These are phyloP conservation scores for Microplitis manilae DNA, from an alignment of 2,888 invertebrate genomes.

Conservation along the genomic window DNA sequence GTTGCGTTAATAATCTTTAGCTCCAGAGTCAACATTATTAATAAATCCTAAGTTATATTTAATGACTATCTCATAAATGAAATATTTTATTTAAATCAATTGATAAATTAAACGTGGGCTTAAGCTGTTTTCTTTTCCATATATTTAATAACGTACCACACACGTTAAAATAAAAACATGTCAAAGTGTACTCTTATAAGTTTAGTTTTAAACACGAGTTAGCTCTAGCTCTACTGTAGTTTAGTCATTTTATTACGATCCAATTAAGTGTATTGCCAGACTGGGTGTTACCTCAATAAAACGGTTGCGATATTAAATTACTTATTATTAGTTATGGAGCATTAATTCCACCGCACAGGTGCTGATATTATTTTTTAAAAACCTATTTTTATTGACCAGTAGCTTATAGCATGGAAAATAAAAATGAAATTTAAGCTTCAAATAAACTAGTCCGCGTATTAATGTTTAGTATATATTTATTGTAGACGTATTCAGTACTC, in stretches of 20 bases:
- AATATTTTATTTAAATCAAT: neutral
- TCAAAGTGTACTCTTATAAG: neutral
- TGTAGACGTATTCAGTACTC: neutral
- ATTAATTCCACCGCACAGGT: neutral
- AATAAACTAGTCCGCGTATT: too few species aligned
- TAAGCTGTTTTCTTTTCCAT: neutral
- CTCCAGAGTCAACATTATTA: neutral
- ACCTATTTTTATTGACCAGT: neutral
- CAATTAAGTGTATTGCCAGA: neutral
- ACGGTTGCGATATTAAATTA: slow-evolving; percentile 9
- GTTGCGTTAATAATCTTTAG: too few species aligned
- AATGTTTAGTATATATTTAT: neutral
- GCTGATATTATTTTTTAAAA: neutral
- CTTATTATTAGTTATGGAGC: slow-evolving; percentile 5
- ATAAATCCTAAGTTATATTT: neutral
- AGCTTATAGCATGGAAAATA: neutral
- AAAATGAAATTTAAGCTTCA: too few species aligned
- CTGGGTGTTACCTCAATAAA: neutral
- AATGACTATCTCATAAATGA: neutral
- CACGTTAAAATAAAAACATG: neutral
- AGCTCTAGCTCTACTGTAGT: too few species aligned
- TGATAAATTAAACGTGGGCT: neutral
- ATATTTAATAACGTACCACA: neutral
- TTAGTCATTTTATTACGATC: too few species aligned
- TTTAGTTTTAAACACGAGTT: neutral